phyloP scores from a whole-genome alignment of 2,797 vertebrate species.

The Pangasius larnaudii region DNA sequence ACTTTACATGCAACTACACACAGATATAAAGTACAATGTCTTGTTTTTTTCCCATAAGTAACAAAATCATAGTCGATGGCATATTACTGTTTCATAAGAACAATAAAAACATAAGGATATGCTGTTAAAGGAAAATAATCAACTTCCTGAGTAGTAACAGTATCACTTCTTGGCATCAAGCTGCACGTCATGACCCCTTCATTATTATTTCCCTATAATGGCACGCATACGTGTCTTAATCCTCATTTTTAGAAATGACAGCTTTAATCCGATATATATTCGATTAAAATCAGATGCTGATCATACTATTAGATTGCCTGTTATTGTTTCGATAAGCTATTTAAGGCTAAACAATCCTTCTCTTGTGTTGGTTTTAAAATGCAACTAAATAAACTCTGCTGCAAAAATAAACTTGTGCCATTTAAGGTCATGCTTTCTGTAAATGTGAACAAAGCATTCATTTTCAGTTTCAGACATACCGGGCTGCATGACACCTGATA shows the following conservation, averaged over 20 bases:
- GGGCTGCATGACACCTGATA: background rate
- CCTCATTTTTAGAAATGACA: background rate
- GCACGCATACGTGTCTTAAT: background rate
- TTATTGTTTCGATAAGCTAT: background rate
- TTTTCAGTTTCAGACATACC: background rate
- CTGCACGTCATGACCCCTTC: background rate
- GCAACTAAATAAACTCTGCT: background rate
- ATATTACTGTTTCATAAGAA: too few relatives aligned
- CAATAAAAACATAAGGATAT: background rate
- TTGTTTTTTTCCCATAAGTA: too few relatives aligned
- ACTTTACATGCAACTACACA: background rate
- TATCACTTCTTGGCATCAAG: background rate
- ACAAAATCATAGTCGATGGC: too few relatives aligned
- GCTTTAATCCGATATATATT: background rate
- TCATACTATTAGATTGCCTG: background rate
- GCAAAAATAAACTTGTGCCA: too few relatives aligned
- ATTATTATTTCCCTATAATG: background rate
- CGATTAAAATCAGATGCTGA: too few relatives aligned
- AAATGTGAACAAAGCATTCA: constrained; percentile 1
- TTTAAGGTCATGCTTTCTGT: background rate
- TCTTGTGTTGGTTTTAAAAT: background rate
- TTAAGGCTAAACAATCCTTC: background rate
- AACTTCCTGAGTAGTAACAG: background rate
- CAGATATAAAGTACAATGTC: background rate
- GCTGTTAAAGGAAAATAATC: background rate